Base-by-base conservation (phyloP, 2,888 invertebrate genomes). In the Eilema caniola region DNA sequence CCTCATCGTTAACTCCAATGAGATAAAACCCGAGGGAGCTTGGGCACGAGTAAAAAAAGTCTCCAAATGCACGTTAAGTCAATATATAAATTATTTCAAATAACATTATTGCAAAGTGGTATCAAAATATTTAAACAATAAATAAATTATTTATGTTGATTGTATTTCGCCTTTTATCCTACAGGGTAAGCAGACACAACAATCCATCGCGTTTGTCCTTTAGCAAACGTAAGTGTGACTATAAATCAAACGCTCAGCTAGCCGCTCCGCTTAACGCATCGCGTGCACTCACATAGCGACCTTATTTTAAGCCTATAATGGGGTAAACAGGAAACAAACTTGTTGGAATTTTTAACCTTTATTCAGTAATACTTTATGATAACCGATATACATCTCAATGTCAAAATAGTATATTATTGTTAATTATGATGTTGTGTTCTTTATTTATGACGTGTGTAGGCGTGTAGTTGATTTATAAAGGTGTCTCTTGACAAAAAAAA, bases 341-440 rank as follows among this genome's bases (percentile, higher is more conserved):
- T 28, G 65, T 60, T 64, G 62, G 70, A 31, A 70, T 78, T 68
- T 62, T 57, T 56, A 72, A 63, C 73, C 75, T 73, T 75, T 81
- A 77, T 76, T 53, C 16, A 28, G 24, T 25, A 57, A 72, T 81
- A 67, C 59, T 81, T 81, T 76, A 78, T 81, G 70, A 62, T 61
- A 28, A 37, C 31, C n/a, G 81, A 81, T 81, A 81, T 24, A 63
- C 14, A 81, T 81, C 81, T 56, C 65, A 53, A 70, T 69, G 78
- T 73, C 53, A 62, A 77, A 81, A 76, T 71, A 67, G 65, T 56
- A 56, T 71, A 59, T 69, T 71, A 60, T 64, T 74, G 70, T 79
- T 79, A 79, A 80, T 77, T 80, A 79, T 77, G 41, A 77, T 70
- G 70, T 73, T 70, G 33, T 56, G 70, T 71, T 69, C 61, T 53